Percentiles rank a stretch among this genome's conserved stretches.
phyloP scores from a whole-genome alignment of 37 sponge, comb jelly and placozoan genomes.

The Agelas oroides region DNA sequence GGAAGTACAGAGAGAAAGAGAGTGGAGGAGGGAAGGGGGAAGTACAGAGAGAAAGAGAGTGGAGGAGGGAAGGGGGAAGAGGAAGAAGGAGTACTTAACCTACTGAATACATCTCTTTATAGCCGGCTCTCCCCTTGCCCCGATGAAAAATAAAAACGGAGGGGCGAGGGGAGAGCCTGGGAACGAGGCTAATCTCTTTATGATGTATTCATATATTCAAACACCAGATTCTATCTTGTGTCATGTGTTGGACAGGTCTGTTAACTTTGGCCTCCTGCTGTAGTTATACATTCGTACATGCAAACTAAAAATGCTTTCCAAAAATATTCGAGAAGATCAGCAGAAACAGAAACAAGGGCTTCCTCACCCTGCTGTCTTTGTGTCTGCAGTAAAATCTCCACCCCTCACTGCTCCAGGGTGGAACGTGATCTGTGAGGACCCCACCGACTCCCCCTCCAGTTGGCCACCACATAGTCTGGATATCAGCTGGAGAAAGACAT shows the following conservation, averaged over 20 bases:
- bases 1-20: neutral
- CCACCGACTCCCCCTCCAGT: conserved; percentile 56
- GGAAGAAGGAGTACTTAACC: neutral
- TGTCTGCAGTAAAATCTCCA: conserved; percentile 77
- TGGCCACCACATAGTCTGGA: conserved; percentile 70
- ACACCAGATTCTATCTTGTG: too few relatives aligned
- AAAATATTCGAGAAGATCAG: too few relatives aligned
- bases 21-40: neutral
- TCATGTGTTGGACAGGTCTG: too few relatives aligned
- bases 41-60: neutral
- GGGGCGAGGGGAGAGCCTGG: neutral
- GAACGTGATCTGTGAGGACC: conserved; percentile 73
- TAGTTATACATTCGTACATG: too few relatives aligned
- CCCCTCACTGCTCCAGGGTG: conserved; percentile 47
- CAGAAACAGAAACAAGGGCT: too few relatives aligned
- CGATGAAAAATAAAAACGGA: neutral
- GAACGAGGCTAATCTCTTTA: too few relatives aligned
- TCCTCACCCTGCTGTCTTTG: conserved; percentile 88
- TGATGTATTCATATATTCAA: too few relatives aligned
- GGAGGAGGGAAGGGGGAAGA: neutral
- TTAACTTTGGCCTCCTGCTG: too few relatives aligned
- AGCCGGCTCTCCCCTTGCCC: too few relatives aligned
- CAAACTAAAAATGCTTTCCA: too few relatives aligned
- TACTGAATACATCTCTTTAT: too few relatives aligned
- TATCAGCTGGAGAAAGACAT: conserved; percentile 51